phyloP scores from a whole-genome alignment of 2,113 vertebrate genomes.

The Muntiacus muntjak region DNA sequence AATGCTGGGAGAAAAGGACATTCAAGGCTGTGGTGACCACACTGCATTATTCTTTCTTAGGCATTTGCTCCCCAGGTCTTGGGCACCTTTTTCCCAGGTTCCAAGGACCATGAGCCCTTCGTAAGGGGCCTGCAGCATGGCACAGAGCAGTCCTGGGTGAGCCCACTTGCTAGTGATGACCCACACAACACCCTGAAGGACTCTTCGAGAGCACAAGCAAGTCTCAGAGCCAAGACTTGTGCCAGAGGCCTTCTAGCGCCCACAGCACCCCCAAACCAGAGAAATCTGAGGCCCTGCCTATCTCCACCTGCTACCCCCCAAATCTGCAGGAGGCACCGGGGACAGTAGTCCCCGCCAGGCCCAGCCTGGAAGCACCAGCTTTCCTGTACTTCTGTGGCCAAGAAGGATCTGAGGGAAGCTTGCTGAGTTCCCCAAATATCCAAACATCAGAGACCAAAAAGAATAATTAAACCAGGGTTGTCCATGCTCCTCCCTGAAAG shows the following conservation, averaged over 20 bases:
- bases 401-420: not conserved
- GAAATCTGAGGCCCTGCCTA: not conserved
- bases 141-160: not conserved
- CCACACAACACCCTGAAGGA: rapidly evolving
- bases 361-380: not conserved
- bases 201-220: not conserved
- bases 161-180: not conserved
- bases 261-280: not conserved
- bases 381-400: not conserved
- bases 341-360: not conserved
- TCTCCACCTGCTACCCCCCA: not conserved
- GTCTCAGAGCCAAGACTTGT: not conserved
- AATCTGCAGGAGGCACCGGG: not conserved
- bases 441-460: not conserved
- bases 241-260: not conserved
- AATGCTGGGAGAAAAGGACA: not conserved
- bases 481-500: not conserved
- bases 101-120: not conserved
- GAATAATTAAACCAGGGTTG: not conserved
- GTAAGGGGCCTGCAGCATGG: not conserved
- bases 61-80: not conserved
- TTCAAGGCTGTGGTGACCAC: not conserved
- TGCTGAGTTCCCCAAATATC: not conserved
- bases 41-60: not conserved
- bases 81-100: not conserved